Evolutionary conservation across 1,140 invertebrate genomes (phyloP).

Genomic region (Calliphora vicina): DNA sequence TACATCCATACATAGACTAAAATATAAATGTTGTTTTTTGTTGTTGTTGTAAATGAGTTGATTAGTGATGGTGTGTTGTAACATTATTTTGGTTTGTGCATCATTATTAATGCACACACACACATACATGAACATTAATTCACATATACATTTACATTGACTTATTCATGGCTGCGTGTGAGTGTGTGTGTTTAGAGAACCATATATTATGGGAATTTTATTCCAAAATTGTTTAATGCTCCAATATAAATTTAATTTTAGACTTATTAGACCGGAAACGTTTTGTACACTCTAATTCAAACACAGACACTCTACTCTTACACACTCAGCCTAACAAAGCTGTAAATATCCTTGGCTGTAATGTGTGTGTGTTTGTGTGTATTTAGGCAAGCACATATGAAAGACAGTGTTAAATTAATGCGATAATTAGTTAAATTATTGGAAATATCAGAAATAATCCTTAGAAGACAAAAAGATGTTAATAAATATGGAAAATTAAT

Average conservation of each 20-base stretch:
- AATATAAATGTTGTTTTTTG: background rate
- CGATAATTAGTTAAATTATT: too few relatives aligned
- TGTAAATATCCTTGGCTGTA: background rate
- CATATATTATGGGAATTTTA: background rate
- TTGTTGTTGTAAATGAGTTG: background rate
- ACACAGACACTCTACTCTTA: background rate
- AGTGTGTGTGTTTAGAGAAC: background rate
- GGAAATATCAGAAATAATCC: too few relatives aligned
- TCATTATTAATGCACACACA: background rate
- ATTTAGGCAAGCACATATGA: too few relatives aligned
- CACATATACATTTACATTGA: too few relatives aligned
- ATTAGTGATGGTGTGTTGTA: background rate
- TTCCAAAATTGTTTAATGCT: background rate
- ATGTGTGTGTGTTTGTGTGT: too few relatives aligned
- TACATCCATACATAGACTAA: too few relatives aligned
- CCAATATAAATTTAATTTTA: constrained; percentile 27
- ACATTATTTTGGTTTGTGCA: background rate
- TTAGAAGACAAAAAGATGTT: too few relatives aligned
- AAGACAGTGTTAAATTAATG: too few relatives aligned
- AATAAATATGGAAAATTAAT: too few relatives aligned
- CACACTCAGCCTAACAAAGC: background rate
- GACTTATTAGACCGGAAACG: constrained; percentile 28
- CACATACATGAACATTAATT: background rate
- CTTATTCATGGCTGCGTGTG: too few relatives aligned
- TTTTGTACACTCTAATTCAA: background rate